Evolutionary conservation across 2,888 invertebrate genomes (phyloP), one percentile per base, ranked within the genome.

Genomic region (Anthophora plumipes): DNA sequence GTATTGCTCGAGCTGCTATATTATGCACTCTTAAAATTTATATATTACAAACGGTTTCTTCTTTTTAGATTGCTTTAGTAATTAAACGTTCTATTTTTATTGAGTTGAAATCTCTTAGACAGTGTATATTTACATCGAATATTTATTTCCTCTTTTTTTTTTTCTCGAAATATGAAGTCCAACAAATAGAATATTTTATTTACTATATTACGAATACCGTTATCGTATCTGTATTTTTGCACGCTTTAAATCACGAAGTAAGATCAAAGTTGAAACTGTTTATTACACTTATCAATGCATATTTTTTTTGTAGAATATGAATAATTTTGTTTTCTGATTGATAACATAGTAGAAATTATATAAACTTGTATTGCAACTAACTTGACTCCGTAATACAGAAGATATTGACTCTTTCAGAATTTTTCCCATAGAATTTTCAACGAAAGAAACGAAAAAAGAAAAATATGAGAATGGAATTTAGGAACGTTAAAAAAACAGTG

Each of bases 391-490:
- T 20, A n/a, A 20, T 50, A 50, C 20, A 8, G 9, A 7, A 9
- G 9, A 20, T 3, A 3, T 20, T 20, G 9, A 50, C 9, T 20
- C 20, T 8, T 9, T n/a, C 11, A 43, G 9, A 39, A 31, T 22
- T 64, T 57, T 48, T 5, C 6, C 17, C 8, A 5, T 14, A 17
- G 12, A 14, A 14, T 11, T 37, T 14, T 54, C n/a, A 14, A 54
- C 17, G 41, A 22, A 25, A 17, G 1, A 17, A 46, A 39, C 22
- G 11, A n/a, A 31, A 55, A 55, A 5, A n/a, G n/a, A n/a, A n/a
- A n/a, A n/a, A n/a, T n/a, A 41, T 17, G 20, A 68, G 14, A 57
- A 68, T 20, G 20, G 17, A 7, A 48, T 57, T 52, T 60, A n/a
- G 2, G 17, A 22, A 43, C 14, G 20, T 41, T 43, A 41, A 5